Conservation (phyloP, 2,797 vertebrate genomes). For the Myotis findleyi region DNA sequence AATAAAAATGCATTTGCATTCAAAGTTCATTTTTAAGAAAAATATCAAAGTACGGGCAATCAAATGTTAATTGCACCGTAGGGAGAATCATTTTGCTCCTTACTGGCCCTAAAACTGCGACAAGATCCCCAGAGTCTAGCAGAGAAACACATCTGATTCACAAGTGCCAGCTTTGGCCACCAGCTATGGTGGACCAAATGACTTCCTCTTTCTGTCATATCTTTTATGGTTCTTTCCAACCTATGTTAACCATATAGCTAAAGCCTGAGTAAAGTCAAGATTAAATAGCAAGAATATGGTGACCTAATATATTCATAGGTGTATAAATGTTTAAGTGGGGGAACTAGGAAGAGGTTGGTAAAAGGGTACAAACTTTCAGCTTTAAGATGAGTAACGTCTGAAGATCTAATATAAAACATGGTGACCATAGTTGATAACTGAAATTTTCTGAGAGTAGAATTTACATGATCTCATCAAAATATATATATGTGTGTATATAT, state of each 20-base stretch:
- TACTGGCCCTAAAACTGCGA: constrained; percentile 67
- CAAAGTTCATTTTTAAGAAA: constrained; percentile 81
- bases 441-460: not conserved
- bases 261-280: constrained; percentile 5
- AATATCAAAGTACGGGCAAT: constrained; percentile 79
- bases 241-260: not conserved
- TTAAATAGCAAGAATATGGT: constrained; percentile 21
- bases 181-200: not conserved
- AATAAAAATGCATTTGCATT: constrained; percentile 79
- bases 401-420: not conserved
- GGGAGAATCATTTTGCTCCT: constrained; percentile 61
- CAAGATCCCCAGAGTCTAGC: not conserved
- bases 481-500: too few species aligned
- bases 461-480: not conserved
- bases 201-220: not conserved
- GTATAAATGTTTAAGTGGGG: not conserved
- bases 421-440: not conserved
- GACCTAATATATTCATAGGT: not conserved
- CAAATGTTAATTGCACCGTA: constrained; percentile 73
- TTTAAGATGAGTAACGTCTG: not conserved
- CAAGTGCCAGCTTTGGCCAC: not conserved
- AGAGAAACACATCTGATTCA: not conserved
- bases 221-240: not conserved
- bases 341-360: not conserved
- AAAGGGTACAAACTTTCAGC: not conserved